Conservation (phyloP, 35 echinoderm and acorn worm species). For the Ophiothrix spiculata region DNA sequence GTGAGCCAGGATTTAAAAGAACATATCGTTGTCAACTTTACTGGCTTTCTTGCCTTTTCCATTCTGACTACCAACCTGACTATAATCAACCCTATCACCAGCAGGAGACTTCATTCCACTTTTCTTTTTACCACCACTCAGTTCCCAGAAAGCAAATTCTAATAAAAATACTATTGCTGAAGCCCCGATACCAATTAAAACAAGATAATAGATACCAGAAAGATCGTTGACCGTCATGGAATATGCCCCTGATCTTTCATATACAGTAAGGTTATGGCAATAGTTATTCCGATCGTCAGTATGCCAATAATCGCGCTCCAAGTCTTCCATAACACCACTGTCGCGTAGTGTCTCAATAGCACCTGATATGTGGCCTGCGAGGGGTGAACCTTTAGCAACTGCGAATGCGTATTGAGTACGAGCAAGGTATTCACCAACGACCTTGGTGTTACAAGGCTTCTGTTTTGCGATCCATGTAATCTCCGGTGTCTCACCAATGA, state of each 20-base stretch:
- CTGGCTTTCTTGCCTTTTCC: too few species aligned
- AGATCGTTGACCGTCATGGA: conserved; percentile 44
- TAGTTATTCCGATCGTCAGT: not conserved
- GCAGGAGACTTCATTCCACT: too few species aligned
- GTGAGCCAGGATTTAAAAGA: too few species aligned
- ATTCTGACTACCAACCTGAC: too few species aligned
- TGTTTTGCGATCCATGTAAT: conserved; percentile 32
- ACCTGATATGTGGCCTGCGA: conserved; percentile 40
- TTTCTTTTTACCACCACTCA: not conserved
- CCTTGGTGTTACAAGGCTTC: conserved; percentile 49
- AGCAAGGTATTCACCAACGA: conserved; percentile 39
- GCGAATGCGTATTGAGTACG: conserved; percentile 56
- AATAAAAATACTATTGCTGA: conserved; percentile 26
- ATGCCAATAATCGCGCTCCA: conserved; percentile 57
- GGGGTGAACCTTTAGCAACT: conserved; percentile 43
- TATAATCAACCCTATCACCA: too few species aligned
- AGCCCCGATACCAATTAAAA: conserved; percentile 39
- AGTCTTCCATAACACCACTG: conserved; percentile 37
- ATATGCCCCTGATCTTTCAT: conserved; percentile 29
- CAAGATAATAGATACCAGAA: conserved; percentile 41
- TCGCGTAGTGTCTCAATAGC: conserved; percentile 52
- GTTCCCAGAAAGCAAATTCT: conserved; percentile 21
- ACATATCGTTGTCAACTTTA: too few species aligned
- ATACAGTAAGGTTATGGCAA: conserved; percentile 34
- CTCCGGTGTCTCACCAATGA: conserved; percentile 54